Base-by-base conservation (phyloP, 2,888 invertebrate species). In the Tuta absoluta region DNA sequence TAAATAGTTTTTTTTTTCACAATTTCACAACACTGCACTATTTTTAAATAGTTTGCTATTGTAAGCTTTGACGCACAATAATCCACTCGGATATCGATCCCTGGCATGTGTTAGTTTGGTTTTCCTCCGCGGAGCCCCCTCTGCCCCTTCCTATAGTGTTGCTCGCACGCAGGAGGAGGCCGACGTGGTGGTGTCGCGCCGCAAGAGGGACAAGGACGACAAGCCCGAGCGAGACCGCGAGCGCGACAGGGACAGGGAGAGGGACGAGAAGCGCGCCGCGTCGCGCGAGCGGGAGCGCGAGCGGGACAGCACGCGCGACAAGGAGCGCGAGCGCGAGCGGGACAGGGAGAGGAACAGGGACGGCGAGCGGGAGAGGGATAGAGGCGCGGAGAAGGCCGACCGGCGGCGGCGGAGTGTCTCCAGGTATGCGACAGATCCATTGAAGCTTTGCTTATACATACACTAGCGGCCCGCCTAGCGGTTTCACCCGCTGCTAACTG, bases 101-200 rank as follows among this genome's bases (percentile, higher is more conserved):
- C 17, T 45, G 45, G 45, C 45, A 45, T 45, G 45, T 45, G 45
- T 45, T 45, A 45, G 45, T 45, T 45, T 45, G 45, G 45, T 45
- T 45, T 45, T 45, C n/a, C n/a, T 45, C 12, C 1, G 17, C 41
- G n/a, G n/a, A 5, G n/a, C n/a, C 5, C 45, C 3, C 11, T 45
- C 21, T 19, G 56, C 57, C 63, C n/a, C 28, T 17, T n/a, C 12
- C 24, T 53, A 24, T 19, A 38, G 19, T 48, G 17, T 41, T n/a
- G 60, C 23, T 78, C 77, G 76, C 14, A 75, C 71, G 85, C 95
- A 95, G 93, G 94, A 95, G 81, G 95, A 95, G 81, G 95, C 94
- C 68, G 94, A 94, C 69, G 93, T 93, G 72, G 87, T 92, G 73
- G 87, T 89, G 33, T 33, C 33, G 77, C 85, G 91, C 2, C 84